phyloP scores from a whole-genome alignment of 2,888 invertebrate species.

The Onthophagus sagittarius region DNA sequence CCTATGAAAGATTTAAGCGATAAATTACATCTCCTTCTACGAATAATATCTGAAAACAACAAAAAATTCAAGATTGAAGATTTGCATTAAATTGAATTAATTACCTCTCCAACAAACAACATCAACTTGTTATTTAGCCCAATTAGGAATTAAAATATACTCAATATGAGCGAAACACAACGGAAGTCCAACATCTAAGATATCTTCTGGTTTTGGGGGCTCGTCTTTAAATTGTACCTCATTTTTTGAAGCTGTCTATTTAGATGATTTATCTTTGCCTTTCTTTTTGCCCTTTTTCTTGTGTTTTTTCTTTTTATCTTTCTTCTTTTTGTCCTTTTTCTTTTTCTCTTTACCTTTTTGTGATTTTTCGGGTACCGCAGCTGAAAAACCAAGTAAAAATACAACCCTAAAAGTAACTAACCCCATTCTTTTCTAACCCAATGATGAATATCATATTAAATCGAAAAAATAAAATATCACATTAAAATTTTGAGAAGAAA shows the following conservation, averaged over 20 bases:
- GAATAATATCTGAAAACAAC: no score
- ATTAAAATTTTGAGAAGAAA: no score
- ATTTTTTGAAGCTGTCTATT: constrained; percentile 8
- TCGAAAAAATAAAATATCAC: no score
- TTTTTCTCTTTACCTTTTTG: constrained; percentile 6
- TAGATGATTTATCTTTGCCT: constrained; percentile 8
- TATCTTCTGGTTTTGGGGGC: constrained; percentile 20
- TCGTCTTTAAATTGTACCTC: constrained; percentile 1
- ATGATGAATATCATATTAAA: no score
- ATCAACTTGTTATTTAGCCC: constrained; percentile 29
- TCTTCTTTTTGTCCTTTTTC: constrained; percentile 13
- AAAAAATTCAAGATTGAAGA: no score
- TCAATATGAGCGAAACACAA: constrained; percentile 29
- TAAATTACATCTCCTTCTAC: no score
- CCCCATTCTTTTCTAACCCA: constrained; percentile 18
- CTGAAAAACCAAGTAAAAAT: constrained; percentile 24
- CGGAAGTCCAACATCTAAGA: constrained; percentile 26
- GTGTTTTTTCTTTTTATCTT: constrained; percentile 10
- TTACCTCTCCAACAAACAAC: constrained; percentile 32
- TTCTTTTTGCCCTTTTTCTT: constrained; percentile 12
- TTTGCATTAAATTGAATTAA: no score
- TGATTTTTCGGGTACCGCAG: constrained; percentile 5
- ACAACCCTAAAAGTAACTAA: constrained; percentile 20
- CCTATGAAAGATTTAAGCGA: no score
- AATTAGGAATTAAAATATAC: constrained; percentile 29